Percentiles rank a stretch among this genome's conserved stretches.
phyloP scores from a whole-genome alignment of 2,888 invertebrate species.

The Drosophila borborema region DNA sequence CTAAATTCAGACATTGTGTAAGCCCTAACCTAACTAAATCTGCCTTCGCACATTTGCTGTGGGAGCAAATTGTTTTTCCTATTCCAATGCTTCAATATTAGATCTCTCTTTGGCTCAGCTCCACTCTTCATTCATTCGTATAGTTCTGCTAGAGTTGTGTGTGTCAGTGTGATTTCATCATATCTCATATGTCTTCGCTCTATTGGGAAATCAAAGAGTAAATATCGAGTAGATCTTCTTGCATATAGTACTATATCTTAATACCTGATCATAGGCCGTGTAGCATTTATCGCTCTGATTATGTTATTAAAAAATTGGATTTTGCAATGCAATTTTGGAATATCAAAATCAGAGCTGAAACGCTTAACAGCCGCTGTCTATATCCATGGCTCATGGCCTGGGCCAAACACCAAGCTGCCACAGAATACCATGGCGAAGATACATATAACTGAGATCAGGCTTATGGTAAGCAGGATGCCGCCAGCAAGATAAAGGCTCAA shows the following conservation, averaged over 20 bases:
- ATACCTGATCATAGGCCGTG: neutral
- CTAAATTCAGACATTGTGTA: too few species aligned
- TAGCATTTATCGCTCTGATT: neutral
- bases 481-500: neutral
- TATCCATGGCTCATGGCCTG: accelerated
- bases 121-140: neutral
- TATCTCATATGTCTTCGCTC: neutral
- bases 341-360: neutral
- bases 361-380: neutral
- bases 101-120: too few species aligned
- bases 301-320: neutral
- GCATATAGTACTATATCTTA: neutral
- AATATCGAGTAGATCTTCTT: neutral
- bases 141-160: neutral
- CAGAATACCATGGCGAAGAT: neutral
- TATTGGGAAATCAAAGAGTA: neutral
- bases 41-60: neutral
- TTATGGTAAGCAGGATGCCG: neutral
- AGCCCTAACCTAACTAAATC: too few species aligned
- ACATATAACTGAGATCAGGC: neutral
- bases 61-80: neutral
- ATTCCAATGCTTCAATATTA: too few species aligned
- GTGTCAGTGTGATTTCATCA: neutral
- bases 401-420: neutral
- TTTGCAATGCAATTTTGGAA: neutral